Conservation (phyloP, 2,797 vertebrate species). For the Crocidura indochinensis region DNA sequence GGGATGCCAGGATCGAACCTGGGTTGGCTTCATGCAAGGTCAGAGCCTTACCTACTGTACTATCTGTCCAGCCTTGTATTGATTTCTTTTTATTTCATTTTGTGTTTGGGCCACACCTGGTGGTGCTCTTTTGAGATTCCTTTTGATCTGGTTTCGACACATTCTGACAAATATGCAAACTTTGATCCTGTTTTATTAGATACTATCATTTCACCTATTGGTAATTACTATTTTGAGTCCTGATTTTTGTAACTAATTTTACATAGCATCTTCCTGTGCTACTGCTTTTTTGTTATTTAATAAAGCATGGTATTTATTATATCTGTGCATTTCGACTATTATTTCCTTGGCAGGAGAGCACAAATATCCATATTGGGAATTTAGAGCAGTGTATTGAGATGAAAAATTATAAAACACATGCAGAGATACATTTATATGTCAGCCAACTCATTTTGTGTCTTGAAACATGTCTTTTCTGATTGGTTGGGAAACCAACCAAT, state of each 20-base stretch:
- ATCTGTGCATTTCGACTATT: constrained; percentile 65
- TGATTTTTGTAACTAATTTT: constrained; percentile 57
- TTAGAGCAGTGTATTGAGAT: constrained; percentile 22
- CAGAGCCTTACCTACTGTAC: no score
- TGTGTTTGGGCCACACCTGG: no score
- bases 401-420: constrained; percentile 1
- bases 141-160: constrained; percentile 60
- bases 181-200: background rate
- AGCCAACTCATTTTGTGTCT: constrained; percentile 44
- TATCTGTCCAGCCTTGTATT: no score
- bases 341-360: constrained; percentile 54
- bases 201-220: constrained; percentile 1
- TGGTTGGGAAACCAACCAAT: constrained; percentile 51
- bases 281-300: background rate
- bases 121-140: background rate
- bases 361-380: constrained; percentile 35
- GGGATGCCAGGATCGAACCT: no score
- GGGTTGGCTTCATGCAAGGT: no score
- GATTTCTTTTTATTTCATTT: no score
- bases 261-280: constrained; percentile 40
- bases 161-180: constrained; percentile 52
- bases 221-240: constrained; percentile 59
- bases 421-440: constrained; percentile 44
- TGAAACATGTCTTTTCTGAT: constrained; percentile 44
- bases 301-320: constrained; percentile 56